These are phyloP conservation scores for Tautogolabrus adspersus DNA, from an alignment of 2,113 vertebrate species.

Conservation along the genomic window DNA sequence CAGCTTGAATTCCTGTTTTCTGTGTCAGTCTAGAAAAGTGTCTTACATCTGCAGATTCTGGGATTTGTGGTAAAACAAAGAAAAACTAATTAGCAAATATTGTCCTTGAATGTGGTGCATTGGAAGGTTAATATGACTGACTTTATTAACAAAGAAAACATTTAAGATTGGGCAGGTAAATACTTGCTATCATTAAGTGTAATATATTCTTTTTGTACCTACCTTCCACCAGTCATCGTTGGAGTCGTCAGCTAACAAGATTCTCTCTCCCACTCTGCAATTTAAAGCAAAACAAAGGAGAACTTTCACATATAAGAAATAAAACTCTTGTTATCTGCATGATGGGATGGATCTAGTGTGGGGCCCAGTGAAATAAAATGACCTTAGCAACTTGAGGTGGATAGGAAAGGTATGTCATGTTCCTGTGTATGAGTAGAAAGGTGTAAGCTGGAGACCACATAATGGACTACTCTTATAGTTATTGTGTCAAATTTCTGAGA, in stretches of 20 bases:
- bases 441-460: no score
- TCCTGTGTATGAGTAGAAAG: no score
- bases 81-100: not conserved
- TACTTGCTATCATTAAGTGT: not conserved
- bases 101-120: not conserved
- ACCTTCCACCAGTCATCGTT: conserved; percentile 99
- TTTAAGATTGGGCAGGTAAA: not conserved
- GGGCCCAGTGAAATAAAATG: not conserved
- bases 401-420: no score
- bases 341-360: not conserved
- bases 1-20: conserved; percentile 41
- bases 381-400: no score
- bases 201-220: conserved; percentile 18
- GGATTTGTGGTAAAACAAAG: no score
- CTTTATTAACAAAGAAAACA: not conserved
- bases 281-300: conserved; percentile 15
- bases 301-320: not conserved
- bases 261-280: conserved; percentile 93
- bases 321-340: not conserved
- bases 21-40: not conserved
- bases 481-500: no score
- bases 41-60: not conserved
- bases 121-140: not conserved
- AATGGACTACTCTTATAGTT: no score
- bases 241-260: conserved; percentile 92